These are phyloP conservation scores for Aradophagus sp. DNA, from an alignment of 1,140 invertebrate genomes.

Conservation along the genomic window DNA sequence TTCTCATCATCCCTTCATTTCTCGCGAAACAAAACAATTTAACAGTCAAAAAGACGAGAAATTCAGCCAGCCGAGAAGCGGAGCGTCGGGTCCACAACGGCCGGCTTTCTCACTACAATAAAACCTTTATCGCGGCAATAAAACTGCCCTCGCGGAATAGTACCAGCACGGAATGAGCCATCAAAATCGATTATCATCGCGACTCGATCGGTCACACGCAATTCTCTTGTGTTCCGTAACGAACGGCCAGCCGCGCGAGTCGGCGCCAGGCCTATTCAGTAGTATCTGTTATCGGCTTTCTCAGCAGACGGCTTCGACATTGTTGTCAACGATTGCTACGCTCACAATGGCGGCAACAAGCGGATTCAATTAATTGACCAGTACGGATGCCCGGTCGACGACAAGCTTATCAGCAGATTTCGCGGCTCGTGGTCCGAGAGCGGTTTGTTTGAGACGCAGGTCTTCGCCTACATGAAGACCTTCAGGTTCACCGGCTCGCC, in stretches of 20 bases:
- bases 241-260: conserved; percentile 20
- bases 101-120: conserved; percentile 16
- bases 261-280: conserved; percentile 26
- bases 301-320: conserved; percentile 93
- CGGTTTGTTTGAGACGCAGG: conserved; percentile 93
- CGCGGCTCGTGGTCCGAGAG: conserved; percentile 93
- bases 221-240: conserved; percentile 43
- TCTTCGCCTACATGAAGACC: conserved; percentile 96
- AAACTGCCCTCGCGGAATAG: conserved; percentile 8
- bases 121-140: conserved; percentile 13
- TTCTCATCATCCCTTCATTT: too few species aligned
- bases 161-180: conserved; percentile 20
- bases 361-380: conserved; percentile 94
- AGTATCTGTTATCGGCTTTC: conserved; percentile 53
- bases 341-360: conserved; percentile 94
- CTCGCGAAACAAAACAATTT: too few species aligned
- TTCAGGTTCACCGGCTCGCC: conserved; percentile 95
- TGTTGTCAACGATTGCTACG: conserved; percentile 96
- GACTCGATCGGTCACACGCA: conserved; percentile 23
- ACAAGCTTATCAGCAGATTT: conserved; percentile 93
- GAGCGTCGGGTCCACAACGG: background rate
- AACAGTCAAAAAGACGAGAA: too few species aligned
- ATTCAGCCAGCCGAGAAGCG: too few species aligned
- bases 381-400: conserved; percentile 94
- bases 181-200: conserved; percentile 41